Conservation (phyloP, 2,888 invertebrate genomes). For the Macropis europaea region DNA sequence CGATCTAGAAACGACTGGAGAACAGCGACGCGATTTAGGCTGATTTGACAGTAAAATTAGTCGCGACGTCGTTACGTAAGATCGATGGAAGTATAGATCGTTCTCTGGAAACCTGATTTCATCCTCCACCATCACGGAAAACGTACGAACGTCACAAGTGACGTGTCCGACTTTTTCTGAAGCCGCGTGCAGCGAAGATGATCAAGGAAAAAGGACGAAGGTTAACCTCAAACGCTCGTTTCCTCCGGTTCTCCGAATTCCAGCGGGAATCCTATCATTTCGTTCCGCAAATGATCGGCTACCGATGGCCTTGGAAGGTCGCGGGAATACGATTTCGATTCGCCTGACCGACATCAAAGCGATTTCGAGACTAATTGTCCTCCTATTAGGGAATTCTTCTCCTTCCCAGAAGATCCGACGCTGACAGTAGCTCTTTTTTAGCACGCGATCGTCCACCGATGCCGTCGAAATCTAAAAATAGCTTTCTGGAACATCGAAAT, state of each 20-base stretch:
- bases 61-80: background rate
- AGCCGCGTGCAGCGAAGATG: too few relatives aligned
- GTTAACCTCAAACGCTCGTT: background rate
- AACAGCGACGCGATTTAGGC: background rate
- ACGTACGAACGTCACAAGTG: too few relatives aligned
- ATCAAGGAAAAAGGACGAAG: background rate
- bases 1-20: background rate
- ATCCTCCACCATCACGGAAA: too few relatives aligned
- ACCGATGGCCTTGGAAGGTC: conserved; percentile 48
- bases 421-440: too few relatives aligned
- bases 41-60: conserved; percentile 1
- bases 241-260: conserved; percentile 5
- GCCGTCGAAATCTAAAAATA: too few relatives aligned
- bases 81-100: background rate
- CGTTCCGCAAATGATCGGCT: conserved; percentile 23
- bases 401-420: conserved; percentile 16
- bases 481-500: too few relatives aligned
- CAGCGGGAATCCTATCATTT: conserved; percentile 38
- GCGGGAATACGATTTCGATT: background rate
- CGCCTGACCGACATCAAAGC: background rate
- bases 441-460: too few relatives aligned
- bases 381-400: background rate
- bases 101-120: too few relatives aligned
- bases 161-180: too few relatives aligned
- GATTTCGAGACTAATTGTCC: conserved; percentile 28